phyloP scores from a whole-genome alignment of 2,797 vertebrate species.

The Leptoclinus maculatus region DNA sequence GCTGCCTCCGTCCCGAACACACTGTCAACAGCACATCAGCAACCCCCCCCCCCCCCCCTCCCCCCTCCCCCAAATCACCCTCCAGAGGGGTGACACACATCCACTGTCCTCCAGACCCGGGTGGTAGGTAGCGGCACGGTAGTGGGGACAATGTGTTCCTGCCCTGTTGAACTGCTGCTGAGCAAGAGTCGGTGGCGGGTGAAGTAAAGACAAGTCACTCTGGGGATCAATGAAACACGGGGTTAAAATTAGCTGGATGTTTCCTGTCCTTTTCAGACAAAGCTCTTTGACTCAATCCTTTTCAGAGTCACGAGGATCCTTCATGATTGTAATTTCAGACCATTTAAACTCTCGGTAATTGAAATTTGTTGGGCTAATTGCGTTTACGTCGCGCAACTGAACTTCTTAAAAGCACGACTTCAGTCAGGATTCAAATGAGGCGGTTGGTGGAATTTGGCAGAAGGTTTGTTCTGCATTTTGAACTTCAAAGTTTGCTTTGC shows the following conservation, averaged over 20 bases:
- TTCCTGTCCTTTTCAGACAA: too few relatives aligned
- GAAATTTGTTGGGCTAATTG: neutral
- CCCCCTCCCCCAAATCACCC: slow-evolving; percentile 39
- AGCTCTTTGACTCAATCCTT: neutral
- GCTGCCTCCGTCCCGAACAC: slow-evolving; percentile 64
- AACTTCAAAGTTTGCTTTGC: neutral
- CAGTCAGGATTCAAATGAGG: slow-evolving; percentile 2
- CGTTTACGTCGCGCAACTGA: neutral
- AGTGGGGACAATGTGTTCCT: neutral
- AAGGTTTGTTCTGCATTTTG: neutral
- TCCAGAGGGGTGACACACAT: slow-evolving; percentile 58
- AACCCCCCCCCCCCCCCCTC: slow-evolving; percentile 7
- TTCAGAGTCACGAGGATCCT: neutral
- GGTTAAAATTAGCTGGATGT: too few relatives aligned
- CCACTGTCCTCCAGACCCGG: slow-evolving; percentile 23
- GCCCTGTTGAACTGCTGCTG: neutral
- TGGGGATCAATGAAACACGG: neutral
- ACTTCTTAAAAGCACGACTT: neutral
- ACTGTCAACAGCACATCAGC: slow-evolving; percentile 66
- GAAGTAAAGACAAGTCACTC: neutral
- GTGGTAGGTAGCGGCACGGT: neutral
- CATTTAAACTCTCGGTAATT: neutral
- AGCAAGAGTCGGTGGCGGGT: neutral
- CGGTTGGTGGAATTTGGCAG: neutral
- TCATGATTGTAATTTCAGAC: neutral